phyloP scores from a whole-genome alignment of 1,140 invertebrate genomes.

The Cydia strobilella region DNA sequence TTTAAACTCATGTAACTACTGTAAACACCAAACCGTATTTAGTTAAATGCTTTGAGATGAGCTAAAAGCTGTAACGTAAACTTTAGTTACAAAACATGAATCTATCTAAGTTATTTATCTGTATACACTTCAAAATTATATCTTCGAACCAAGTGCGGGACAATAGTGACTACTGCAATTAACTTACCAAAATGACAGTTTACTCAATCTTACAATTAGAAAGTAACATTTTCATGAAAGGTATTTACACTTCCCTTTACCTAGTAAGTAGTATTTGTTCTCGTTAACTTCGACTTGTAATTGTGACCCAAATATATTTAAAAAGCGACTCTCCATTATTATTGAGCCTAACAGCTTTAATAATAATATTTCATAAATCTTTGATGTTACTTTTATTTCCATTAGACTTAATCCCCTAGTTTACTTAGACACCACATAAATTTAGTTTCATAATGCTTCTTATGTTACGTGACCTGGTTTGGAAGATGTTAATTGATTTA shows the following conservation, averaged over 20 bases:
- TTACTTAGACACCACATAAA: conserved; percentile 21
- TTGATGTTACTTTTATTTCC: conserved; percentile 13
- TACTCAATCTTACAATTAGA: neutral
- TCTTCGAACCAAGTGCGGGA: neutral
- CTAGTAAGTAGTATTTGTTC: neutral
- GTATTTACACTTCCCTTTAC: neutral
- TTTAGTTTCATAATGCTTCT: neutral
- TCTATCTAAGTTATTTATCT: neutral
- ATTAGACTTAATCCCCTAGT: conserved; percentile 17
- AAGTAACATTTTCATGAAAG: neutral
- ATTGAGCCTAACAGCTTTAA: neutral
- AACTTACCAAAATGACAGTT: neutral
- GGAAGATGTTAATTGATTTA: neutral
- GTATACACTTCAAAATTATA: conserved; percentile 3
- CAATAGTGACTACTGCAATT: neutral
- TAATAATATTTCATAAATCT: neutral
- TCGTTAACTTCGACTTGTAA: neutral
- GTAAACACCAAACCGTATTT: neutral
- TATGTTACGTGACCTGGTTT: neutral
- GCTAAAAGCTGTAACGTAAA: neutral
- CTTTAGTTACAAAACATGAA: neutral
- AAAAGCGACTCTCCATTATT: neutral
- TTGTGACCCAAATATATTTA: neutral
- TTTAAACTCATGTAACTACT: too few species aligned
- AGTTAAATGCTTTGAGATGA: neutral